Percentiles rank a stretch among this genome's conserved stretches.
Conservation (phyloP, 2,888 invertebrate genomes). For the Synanthedon tipuliformis region DNA sequence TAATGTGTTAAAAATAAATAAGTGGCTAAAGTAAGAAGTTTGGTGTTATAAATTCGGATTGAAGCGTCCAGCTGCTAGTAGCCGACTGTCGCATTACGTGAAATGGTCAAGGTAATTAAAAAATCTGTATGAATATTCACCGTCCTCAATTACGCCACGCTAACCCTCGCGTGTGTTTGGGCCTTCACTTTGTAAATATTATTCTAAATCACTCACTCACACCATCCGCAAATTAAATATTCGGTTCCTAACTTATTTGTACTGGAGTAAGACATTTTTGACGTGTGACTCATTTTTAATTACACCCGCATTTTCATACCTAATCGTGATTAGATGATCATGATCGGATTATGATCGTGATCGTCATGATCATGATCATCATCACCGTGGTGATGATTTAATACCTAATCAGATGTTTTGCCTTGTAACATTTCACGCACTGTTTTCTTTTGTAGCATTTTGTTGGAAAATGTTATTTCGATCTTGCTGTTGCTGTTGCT, state of each 20-base stretch:
- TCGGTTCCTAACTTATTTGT: conserved; percentile 25
- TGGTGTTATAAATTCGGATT: conserved; percentile 31
- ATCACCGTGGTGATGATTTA: no score
- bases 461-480: background rate
- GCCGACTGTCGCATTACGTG: conserved; percentile 53
- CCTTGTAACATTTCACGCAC: conserved; percentile 1
- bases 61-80: conserved; percentile 28
- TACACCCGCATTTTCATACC: conserved; percentile 2
- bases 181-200: conserved; percentile 59
- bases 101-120: conserved; percentile 68
- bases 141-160: conserved; percentile 49
- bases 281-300: conserved; percentile 1
- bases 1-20: conserved; percentile 28
- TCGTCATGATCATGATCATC: no score
- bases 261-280: conserved; percentile 27
- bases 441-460: background rate
- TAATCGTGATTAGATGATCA: no score
- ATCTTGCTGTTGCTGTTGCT: no score
- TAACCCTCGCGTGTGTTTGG: conserved; percentile 59
- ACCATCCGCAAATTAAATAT: conserved; percentile 30
- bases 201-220: conserved; percentile 52
- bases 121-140: conserved; percentile 56
- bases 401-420: conserved; percentile 2
- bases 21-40: conserved; percentile 34
- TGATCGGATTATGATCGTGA: no score